These are phyloP conservation scores for Drosophila grimshawi DNA, from an alignment of 1,140 invertebrate genomes.

Conservation along the genomic window DNA sequence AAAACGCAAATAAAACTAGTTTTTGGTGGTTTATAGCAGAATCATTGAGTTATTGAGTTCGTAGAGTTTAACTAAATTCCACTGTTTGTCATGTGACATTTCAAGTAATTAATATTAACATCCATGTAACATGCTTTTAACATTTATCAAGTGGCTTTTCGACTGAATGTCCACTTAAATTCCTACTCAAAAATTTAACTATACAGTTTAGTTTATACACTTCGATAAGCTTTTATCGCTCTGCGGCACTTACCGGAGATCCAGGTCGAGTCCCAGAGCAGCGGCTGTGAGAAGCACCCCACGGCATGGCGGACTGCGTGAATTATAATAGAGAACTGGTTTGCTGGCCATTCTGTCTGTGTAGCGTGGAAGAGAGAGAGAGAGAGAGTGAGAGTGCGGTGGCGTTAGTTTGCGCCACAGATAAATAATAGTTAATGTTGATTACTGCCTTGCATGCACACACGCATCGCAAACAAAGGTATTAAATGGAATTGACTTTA, in stretches of 20 bases:
- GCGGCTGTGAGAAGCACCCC: constrained; percentile 88
- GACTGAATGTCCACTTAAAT: not conserved
- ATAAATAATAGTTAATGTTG: constrained; percentile 29
- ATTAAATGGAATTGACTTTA: constrained; percentile 5
- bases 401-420: not conserved
- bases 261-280: constrained; percentile 88
- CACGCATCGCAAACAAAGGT: constrained; percentile 1
- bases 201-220: not conserved
- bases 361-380: not conserved
- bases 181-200: not conserved
- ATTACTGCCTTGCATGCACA: constrained; percentile 33
- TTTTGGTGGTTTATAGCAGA: constrained; percentile 34
- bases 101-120: too few species aligned
- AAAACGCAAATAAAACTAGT: constrained; percentile 42
- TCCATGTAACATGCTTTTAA: too few species aligned
- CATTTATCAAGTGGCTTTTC: too few species aligned
- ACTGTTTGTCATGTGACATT: too few species aligned
- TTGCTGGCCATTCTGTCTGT: constrained; percentile 64
- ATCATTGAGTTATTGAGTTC: constrained; percentile 15
- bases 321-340: constrained; percentile 83
- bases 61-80: too few species aligned
- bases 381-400: not conserved
- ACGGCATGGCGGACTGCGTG: constrained; percentile 87
- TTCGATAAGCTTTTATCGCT: constrained; percentile 3
- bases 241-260: constrained; percentile 85